A percentile compares a stretch with the other conserved stretches of the same genome.
phyloP scores from a whole-genome alignment of 2,888 invertebrate genomes.

The Melanotus villosus region DNA sequence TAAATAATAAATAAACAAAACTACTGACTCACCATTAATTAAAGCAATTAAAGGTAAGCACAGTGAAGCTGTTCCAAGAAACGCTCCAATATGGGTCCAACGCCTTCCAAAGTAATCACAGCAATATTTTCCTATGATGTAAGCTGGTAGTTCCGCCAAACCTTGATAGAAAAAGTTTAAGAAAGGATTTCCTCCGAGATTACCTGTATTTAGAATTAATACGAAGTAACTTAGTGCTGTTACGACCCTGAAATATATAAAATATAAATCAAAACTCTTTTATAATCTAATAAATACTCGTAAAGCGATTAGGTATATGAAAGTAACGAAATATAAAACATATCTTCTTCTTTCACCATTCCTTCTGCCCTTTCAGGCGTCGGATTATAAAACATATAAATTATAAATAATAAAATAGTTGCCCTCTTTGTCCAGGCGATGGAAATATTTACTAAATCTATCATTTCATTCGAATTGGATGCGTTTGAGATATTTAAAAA shows the following conservation, averaged over 20 bases:
- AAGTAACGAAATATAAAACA: no score
- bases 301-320: no score
- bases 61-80: constrained; percentile 64
- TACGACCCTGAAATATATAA: constrained; percentile 68
- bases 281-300: background rate
- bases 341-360: no score
- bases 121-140: constrained; percentile 71
- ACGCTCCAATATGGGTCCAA: constrained; percentile 69
- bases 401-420: no score
- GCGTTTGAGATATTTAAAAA: no score
- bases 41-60: constrained; percentile 67
- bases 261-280: no score
- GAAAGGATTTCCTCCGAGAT: constrained; percentile 76
- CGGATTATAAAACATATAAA: no score
- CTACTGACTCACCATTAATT: constrained; percentile 63
- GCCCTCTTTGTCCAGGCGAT: no score
- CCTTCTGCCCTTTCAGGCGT: no score
- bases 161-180: constrained; percentile 77
- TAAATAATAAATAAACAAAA: no score
- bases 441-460: no score
- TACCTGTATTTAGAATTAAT: constrained; percentile 71
- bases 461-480: no score
- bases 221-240: constrained; percentile 71
- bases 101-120: constrained; percentile 72
- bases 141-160: constrained; percentile 76